phyloP scores from a whole-genome alignment of 2,888 invertebrate species.

The Nasonovia ribisnigri region DNA sequence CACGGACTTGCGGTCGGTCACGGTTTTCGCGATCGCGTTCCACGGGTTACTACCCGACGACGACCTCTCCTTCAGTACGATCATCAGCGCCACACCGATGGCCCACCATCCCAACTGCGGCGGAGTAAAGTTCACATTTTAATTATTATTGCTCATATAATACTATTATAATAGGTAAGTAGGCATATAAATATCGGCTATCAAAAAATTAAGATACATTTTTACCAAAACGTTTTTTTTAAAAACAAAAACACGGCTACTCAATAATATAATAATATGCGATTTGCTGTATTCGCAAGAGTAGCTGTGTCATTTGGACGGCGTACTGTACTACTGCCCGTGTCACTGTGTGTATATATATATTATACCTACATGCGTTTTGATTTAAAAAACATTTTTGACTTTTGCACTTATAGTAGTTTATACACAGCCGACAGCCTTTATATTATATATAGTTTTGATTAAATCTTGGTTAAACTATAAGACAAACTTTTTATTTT shows the following conservation, averaged over 20 bases:
- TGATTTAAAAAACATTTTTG: background rate
- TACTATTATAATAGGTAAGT: background rate
- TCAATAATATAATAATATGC: background rate
- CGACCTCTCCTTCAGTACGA: background rate
- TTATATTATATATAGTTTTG: no score
- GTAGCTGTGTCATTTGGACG: background rate
- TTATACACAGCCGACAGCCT: no score
- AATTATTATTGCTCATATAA: background rate
- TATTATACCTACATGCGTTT: background rate
- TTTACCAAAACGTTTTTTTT: background rate
- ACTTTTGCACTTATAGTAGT: background rate
- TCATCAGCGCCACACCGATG: background rate
- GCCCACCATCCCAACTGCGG: slow-evolving; percentile 33
- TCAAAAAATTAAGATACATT: background rate
- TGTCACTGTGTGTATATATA: background rate
- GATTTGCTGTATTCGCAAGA: background rate
- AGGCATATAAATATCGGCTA: background rate
- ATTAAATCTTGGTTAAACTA: no score
- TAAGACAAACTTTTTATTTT: no score
- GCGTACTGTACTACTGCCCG: background rate
- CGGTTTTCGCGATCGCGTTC: background rate
- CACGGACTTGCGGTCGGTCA: background rate
- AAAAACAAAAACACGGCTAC: background rate
- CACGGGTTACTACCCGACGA: background rate
- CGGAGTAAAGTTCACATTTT: background rate